phyloP scores from a whole-genome alignment of 2,113 vertebrate genomes.

The Neopipo cinnamomea region DNA sequence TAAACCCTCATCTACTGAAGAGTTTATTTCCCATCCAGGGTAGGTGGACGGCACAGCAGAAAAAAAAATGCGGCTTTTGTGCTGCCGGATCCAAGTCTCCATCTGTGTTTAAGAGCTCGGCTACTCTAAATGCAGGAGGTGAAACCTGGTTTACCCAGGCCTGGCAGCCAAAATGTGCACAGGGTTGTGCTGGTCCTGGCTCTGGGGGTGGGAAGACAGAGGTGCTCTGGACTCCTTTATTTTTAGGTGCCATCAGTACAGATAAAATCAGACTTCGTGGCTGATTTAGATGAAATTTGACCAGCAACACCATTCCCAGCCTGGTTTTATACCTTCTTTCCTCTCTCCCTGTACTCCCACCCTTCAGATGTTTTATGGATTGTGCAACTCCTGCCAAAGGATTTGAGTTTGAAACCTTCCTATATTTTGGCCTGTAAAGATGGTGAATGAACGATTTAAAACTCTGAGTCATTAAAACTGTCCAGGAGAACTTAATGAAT shows the following conservation, averaged over 20 bases:
- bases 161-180: background rate
- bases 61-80: background rate
- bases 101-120: background rate
- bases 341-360: background rate
- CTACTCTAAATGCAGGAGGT: background rate
- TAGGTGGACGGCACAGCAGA: background rate
- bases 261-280: background rate
- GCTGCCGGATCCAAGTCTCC: background rate
- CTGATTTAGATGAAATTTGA: conserved; percentile 1
- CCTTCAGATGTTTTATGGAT: conserved; percentile 36
- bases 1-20: background rate
- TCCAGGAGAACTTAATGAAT: conserved; percentile 39
- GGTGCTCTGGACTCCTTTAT: background rate
- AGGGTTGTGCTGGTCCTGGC: background rate
- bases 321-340: background rate
- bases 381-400: conserved; percentile 21
- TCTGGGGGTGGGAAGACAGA: background rate
- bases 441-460: conserved; percentile 45
- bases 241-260: background rate
- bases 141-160: background rate
- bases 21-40: background rate
- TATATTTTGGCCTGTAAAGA: background rate
- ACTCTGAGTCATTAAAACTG: conserved; percentile 49
- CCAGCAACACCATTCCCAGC: background rate
- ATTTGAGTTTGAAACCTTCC: conserved; percentile 6